Conservation (phyloP, 2,888 invertebrate species). For the Cantharis rustica region DNA sequence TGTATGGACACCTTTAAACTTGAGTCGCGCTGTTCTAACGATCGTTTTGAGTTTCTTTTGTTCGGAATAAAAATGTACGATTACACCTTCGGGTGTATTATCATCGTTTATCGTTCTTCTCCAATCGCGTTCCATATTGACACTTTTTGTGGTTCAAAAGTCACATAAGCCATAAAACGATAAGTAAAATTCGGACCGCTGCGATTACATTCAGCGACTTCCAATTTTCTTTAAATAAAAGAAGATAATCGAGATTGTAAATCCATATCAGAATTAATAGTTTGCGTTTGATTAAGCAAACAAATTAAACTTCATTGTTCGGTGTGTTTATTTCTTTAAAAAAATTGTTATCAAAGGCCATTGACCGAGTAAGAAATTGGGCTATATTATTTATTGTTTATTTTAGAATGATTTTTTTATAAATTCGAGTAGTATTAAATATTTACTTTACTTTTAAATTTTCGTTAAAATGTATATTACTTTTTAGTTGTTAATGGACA, state of each 20-base stretch:
- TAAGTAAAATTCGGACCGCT: background rate
- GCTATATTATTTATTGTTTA: slow-evolving; percentile 13
- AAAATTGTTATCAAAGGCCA: slow-evolving; percentile 24
- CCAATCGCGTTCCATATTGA: background rate
- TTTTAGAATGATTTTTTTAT: background rate
- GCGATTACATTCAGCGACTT: background rate
- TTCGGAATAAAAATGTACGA: background rate
- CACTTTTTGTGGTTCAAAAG: background rate
- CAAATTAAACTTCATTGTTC: slow-evolving; percentile 12
- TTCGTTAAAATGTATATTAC: background rate
- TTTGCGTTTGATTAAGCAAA: slow-evolving; percentile 8
- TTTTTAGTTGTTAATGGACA: background rate
- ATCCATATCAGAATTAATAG: background rate
- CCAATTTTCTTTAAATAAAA: background rate
- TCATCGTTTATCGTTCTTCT: background rate
- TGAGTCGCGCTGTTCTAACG: background rate
- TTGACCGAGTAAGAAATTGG: slow-evolving; percentile 24
- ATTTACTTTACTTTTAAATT: background rate
- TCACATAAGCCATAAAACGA: background rate
- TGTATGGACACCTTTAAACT: background rate
- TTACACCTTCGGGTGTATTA: background rate
- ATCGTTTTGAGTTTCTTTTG: background rate
- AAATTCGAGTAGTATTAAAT: background rate
- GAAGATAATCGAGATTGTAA: background rate
- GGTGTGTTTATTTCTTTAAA: slow-evolving; percentile 15